Evolutionary conservation across 1,140 invertebrate species (phyloP).

Genomic region (Heliconius eleuchia): DNA sequence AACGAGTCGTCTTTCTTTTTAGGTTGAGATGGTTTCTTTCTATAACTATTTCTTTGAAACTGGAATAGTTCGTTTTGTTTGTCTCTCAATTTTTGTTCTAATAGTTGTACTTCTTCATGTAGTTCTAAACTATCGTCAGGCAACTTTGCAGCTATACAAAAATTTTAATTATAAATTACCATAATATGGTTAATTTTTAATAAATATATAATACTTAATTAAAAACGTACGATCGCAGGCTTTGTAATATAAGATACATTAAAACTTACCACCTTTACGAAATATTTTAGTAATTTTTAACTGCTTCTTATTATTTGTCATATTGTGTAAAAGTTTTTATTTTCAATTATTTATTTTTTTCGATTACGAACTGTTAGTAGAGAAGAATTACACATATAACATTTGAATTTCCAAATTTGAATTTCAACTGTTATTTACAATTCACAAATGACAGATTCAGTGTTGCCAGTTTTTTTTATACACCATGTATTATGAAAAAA

Average conservation of each 20-base stretch:
- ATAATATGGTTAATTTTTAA: too few relatives aligned
- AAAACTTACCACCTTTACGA: constrained; percentile 52
- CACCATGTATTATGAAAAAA: neutral
- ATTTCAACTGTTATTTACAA: neutral
- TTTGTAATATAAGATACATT: too few relatives aligned
- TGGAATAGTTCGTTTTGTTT: constrained; percentile 67
- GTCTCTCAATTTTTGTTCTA: constrained; percentile 56
- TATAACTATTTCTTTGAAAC: constrained; percentile 58
- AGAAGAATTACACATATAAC: neutral
- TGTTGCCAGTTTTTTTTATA: neutral
- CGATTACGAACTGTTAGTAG: too few relatives aligned
- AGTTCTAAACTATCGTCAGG: constrained; percentile 60
- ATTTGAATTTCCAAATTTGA: neutral
- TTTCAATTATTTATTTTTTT: too few relatives aligned
- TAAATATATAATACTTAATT: neutral
- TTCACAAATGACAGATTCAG: neutral
- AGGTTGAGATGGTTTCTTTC: constrained; percentile 43
- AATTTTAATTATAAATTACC: too few relatives aligned
- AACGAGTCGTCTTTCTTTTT: constrained; percentile 55
- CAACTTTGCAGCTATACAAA: constrained; percentile 31
- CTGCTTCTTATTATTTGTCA: constrained; percentile 48
- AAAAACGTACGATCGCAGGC: neutral
- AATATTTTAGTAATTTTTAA: constrained; percentile 67
- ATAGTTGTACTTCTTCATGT: constrained; percentile 51
- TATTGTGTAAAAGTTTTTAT: neutral